Conservation (phyloP, 2,888 invertebrate species). For the Amphipoea oculea region DNA sequence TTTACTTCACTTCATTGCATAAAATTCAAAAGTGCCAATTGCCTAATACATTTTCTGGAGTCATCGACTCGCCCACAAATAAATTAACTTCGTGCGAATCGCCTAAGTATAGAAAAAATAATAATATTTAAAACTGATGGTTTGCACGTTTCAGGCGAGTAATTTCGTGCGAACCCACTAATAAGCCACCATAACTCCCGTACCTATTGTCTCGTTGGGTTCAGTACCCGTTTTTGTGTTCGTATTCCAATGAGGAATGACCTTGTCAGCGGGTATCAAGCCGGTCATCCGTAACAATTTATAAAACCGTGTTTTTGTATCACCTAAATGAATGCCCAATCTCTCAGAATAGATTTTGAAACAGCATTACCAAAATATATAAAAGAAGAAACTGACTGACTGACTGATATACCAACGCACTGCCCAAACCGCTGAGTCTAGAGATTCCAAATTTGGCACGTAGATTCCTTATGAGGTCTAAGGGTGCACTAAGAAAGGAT, state of each 20-base stretch:
- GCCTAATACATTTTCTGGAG: background rate
- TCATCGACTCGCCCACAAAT: background rate
- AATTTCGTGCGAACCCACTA: background rate
- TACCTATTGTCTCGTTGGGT: constrained; percentile 16
- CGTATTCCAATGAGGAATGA: constrained; percentile 26
- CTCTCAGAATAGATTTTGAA: constrained; percentile 41
- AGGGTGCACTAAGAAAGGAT: no score
- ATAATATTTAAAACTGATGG: background rate
- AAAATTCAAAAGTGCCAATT: background rate
- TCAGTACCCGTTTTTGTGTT: constrained; percentile 40
- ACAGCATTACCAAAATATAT: constrained; percentile 6
- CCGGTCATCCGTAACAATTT: constrained; percentile 29
- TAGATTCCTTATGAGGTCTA: no score
- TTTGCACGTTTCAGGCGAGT: background rate
- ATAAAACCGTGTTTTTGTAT: constrained; percentile 23
- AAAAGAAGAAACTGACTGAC: no score
- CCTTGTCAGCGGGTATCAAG: constrained; percentile 40
- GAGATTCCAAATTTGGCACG: no score
- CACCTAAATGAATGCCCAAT: constrained; percentile 15
- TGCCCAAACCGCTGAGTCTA: no score
- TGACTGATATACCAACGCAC: no score
- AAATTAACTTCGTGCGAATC: background rate
- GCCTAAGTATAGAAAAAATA: background rate
- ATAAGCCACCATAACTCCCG: constrained; percentile 9
- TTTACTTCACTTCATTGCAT: no score